A percentile compares a stretch with the other conserved stretches of the same genome.
Conservation (phyloP, 2,797 vertebrate species). For the Chrosomus eos region DNA sequence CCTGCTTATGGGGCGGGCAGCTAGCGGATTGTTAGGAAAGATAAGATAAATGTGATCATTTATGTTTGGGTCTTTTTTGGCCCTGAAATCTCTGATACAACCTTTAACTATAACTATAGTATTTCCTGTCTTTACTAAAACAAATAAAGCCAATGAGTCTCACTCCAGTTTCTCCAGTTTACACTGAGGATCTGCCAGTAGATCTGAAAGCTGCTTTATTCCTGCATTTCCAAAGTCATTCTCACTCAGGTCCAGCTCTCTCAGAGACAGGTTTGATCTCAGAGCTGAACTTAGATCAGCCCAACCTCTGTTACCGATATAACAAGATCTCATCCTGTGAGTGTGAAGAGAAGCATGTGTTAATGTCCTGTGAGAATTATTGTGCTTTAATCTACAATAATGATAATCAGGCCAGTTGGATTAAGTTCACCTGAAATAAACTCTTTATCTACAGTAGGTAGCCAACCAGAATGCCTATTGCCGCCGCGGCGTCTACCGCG, state of each 20-base stretch:
- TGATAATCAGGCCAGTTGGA: background rate
- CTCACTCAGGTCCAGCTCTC: background rate
- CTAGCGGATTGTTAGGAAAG: too few species aligned
- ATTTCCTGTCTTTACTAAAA: too few species aligned
- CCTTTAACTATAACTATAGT: too few species aligned
- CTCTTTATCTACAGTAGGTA: background rate
- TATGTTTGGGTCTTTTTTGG: too few species aligned
- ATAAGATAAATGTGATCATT: too few species aligned
- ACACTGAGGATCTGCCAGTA: background rate
- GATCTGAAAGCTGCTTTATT: background rate
- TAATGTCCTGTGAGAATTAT: background rate
- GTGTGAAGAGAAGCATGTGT: background rate
- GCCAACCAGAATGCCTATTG: too few species aligned
- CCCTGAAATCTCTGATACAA: too few species aligned
- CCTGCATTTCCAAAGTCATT: accelerated
- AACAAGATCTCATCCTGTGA: background rate
- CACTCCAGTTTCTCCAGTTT: background rate
- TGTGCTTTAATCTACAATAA: background rate
- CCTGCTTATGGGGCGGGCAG: too few species aligned
- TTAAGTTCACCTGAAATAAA: background rate
- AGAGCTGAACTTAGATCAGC: background rate
- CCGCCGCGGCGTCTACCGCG: too few species aligned
- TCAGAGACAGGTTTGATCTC: background rate
- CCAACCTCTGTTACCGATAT: accelerated
- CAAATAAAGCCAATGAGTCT: background rate